Conservation (phyloP, 2,797 vertebrate genomes). For the Champsocephalus esox region DNA sequence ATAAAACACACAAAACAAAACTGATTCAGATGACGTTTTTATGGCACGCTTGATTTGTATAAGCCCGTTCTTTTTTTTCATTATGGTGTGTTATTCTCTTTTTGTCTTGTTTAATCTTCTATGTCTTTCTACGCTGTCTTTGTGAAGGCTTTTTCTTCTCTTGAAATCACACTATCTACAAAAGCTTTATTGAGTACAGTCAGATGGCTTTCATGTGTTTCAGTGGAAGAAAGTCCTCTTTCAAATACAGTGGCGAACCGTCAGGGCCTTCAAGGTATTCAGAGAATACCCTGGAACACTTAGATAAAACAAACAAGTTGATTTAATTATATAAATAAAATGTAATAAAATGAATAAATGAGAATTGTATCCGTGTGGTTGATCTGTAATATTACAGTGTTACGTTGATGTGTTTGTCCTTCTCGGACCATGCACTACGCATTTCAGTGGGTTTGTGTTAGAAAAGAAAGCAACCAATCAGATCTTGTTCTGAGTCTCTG, state of each 20-base stretch:
- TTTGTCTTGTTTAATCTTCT: constrained; percentile 7
- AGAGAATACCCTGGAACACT: no score
- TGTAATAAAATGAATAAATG: no score
- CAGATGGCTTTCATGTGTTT: background rate
- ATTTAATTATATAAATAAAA: no score
- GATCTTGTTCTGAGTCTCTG: no score
- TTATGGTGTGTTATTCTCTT: constrained; percentile 7
- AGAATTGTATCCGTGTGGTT: no score
- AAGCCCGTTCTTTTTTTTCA: constrained; percentile 7
- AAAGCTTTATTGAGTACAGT: background rate
- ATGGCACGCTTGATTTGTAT: constrained; percentile 36
- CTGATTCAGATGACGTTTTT: constrained; percentile 11
- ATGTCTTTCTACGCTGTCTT: background rate
- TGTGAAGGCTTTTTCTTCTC: background rate
- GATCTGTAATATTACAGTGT: no score
- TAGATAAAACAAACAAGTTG: no score
- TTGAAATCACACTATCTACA: background rate
- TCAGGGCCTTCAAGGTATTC: no score
- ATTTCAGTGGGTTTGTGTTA: no score
- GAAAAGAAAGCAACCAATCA: no score
- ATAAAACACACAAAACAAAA: constrained; percentile 14
- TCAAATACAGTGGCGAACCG: background rate
- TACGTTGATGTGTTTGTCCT: no score
- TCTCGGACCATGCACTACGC: no score
- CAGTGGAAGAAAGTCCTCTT: background rate